Evolutionary conservation across 2,797 vertebrate species (phyloP).

Genomic region (Anabacerthia variegaticeps): DNA sequence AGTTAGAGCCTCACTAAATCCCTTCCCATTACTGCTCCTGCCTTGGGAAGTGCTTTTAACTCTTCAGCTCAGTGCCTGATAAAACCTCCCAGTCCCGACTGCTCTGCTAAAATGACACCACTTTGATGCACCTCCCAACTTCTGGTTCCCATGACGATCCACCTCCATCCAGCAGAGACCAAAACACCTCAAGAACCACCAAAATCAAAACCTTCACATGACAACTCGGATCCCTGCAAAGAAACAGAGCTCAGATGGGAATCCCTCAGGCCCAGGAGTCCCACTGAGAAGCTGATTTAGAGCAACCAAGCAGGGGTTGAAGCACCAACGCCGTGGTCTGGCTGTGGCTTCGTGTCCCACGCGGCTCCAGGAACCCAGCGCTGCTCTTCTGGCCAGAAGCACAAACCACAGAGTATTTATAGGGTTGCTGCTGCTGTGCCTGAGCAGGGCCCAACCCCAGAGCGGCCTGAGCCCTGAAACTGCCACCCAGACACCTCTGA

Average conservation of each 20-base stretch:
- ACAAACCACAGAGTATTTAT: not conserved
- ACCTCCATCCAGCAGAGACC: not conserved
- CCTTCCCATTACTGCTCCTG: not conserved
- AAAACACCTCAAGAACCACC: not conserved
- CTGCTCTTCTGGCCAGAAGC: not conserved
- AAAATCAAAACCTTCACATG: not conserved
- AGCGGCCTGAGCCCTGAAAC: not conserved
- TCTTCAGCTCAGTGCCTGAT: not conserved
- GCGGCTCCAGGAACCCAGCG: not conserved
- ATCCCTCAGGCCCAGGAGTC: not conserved
- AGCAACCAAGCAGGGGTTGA: not conserved
- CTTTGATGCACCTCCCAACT: accelerated
- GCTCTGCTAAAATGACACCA: not conserved
- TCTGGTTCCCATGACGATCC: not conserved
- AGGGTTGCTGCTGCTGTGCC: accelerated
- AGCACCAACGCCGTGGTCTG: not conserved
- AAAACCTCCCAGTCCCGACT: not conserved
- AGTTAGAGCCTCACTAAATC: not conserved
- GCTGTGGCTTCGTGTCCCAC: not conserved
- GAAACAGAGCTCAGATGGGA: not conserved
- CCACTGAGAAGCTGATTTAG: not conserved
- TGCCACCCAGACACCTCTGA: not conserved
- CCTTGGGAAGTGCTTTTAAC: not conserved
- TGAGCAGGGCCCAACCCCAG: not conserved
- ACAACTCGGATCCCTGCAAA: not conserved